Conservation (phyloP, 1,140 invertebrate species). For the Neodiprion pinetum region DNA sequence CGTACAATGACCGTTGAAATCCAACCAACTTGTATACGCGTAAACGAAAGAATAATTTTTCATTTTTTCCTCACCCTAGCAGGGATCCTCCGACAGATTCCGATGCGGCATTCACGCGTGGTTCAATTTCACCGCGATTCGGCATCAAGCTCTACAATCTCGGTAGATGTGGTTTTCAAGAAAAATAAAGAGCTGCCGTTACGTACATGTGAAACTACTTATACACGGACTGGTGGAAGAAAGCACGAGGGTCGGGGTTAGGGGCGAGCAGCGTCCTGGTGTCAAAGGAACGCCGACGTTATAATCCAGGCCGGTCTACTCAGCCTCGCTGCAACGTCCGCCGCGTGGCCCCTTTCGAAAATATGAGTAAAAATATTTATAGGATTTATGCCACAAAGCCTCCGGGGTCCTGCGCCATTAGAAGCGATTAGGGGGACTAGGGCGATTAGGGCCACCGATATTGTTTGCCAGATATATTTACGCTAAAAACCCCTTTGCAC, state of each 20-base stretch:
- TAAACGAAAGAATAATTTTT: no score
- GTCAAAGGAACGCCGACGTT: neutral
- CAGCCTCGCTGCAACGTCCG: neutral
- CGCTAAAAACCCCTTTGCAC: conserved; percentile 40
- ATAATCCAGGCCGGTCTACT: neutral
- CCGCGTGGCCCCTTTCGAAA: conserved; percentile 45
- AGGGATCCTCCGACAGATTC: no score
- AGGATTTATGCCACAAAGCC: conserved; percentile 46
- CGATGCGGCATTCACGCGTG: no score
- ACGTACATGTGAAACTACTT: no score
- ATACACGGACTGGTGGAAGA: no score
- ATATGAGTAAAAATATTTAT: conserved; percentile 59
- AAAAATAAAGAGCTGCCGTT: no score
- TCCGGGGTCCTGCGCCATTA: conserved; percentile 42
- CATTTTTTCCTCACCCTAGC: no score
- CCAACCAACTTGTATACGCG: no score
- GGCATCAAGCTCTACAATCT: no score
- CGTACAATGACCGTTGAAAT: no score
- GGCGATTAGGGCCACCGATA: conserved; percentile 23
- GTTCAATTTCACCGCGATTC: no score
- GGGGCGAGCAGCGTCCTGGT: neutral
- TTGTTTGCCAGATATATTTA: conserved; percentile 32
- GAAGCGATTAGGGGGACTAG: conserved; percentile 44
- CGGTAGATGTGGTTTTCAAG: no score
- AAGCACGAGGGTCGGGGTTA: neutral